A percentile compares a stretch with the other conserved stretches of the same genome.
Conservation (phyloP, 2,113 vertebrate genomes). For the Perca fluviatilis region DNA sequence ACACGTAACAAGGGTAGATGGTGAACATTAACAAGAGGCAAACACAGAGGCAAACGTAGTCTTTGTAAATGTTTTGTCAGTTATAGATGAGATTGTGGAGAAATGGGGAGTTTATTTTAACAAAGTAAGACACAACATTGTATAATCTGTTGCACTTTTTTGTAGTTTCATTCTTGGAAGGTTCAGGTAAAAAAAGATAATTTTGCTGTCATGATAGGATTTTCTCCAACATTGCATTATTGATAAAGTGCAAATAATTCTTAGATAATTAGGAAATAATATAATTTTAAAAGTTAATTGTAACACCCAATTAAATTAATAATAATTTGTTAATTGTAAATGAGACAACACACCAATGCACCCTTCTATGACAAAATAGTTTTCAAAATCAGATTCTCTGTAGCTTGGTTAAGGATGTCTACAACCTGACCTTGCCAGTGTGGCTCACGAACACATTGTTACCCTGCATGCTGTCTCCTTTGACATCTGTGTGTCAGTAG, state of each 20-base stretch:
- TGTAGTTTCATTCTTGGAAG: neutral
- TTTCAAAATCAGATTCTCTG: neutral
- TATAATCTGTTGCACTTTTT: neutral
- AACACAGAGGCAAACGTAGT: neutral
- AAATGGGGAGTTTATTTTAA: neutral
- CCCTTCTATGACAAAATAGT: neutral
- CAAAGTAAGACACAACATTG: neutral
- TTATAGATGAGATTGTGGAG: neutral
- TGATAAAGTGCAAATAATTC: neutral
- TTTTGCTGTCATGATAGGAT: neutral
- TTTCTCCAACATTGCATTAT: neutral
- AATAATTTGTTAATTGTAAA: neutral
- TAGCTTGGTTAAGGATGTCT: slow-evolving; percentile 13
- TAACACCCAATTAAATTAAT: neutral
- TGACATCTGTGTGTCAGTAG: slow-evolving; percentile 59
- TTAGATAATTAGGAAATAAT: neutral
- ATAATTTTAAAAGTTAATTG: neutral
- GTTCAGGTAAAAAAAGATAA: neutral
- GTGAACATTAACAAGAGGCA: neutral
- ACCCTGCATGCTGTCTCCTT: slow-evolving; percentile 48
- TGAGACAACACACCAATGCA: neutral
- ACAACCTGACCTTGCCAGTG: slow-evolving; percentile 52
- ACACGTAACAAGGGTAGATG: neutral
- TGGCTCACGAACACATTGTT: slow-evolving; percentile 36
- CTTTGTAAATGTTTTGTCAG: neutral